These are phyloP conservation scores for Numenius arquata DNA, from an alignment of 2,113 vertebrate genomes.

Conservation along the genomic window DNA sequence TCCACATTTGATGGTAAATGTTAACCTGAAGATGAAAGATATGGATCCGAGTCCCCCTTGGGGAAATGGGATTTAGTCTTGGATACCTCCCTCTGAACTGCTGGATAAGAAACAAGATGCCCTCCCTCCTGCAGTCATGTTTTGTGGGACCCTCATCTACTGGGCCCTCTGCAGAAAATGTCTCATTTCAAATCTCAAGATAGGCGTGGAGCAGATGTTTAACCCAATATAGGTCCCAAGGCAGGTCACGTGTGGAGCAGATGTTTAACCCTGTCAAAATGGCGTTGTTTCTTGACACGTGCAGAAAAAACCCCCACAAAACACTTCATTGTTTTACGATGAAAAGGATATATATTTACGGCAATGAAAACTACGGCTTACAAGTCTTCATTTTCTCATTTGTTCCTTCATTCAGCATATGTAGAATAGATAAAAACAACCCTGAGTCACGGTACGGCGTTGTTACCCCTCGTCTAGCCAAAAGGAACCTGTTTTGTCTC, in stretches of 20 bases:
- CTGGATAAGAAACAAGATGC: background rate
- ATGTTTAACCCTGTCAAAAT: background rate
- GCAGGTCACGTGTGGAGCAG: background rate
- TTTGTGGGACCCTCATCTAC: background rate
- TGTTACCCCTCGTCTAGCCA: background rate
- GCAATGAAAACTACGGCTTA: background rate
- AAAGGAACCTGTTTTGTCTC: background rate
- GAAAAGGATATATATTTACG: fast-evolving
- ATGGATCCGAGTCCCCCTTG: background rate
- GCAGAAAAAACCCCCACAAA: background rate
- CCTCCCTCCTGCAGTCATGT: background rate
- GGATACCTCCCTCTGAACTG: background rate
- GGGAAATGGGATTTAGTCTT: background rate
- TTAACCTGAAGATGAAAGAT: background rate
- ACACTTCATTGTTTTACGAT: background rate
- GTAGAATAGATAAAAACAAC: background rate
- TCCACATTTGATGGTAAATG: background rate
- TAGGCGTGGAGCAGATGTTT: background rate
- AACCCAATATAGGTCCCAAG: background rate
- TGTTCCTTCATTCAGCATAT: background rate
- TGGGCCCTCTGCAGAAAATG: background rate
- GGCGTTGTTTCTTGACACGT: background rate
- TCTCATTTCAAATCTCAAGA: background rate
- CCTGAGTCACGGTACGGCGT: background rate
- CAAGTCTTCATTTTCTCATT: background rate